phyloP scores from a whole-genome alignment of 2,113 vertebrate species.

The Pluvialis apricaria region DNA sequence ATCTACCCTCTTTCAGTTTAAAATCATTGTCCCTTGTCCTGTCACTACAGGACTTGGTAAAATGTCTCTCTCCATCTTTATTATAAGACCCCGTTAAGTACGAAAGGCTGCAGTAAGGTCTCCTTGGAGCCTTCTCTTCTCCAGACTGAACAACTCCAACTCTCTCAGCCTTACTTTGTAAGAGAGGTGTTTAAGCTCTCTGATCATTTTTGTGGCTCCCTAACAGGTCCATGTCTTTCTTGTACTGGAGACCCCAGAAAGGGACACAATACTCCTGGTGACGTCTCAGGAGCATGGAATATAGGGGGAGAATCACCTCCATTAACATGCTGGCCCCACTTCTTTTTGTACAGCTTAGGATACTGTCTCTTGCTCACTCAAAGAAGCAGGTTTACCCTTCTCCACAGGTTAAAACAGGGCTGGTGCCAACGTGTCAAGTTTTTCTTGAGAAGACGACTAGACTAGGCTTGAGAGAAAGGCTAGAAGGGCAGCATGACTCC shows the following conservation, averaged over 20 bases:
- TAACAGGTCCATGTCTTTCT: background rate
- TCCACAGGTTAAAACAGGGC: background rate
- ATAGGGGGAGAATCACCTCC: background rate
- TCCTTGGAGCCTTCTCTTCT: background rate
- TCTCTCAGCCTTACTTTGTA: background rate
- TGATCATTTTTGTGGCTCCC: too few species aligned
- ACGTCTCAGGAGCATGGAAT: background rate
- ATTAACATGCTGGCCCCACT: background rate
- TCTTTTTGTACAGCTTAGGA: background rate
- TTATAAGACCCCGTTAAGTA: background rate
- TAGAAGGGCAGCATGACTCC: background rate
- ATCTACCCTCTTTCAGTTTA: background rate
- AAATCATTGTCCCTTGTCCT: background rate
- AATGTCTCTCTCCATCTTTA: background rate
- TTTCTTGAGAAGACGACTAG: background rate
- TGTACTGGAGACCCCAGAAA: background rate
- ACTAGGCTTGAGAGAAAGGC: too few species aligned
- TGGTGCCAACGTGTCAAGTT: background rate
- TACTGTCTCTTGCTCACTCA: background rate
- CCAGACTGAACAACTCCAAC: background rate
- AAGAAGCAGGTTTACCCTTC: background rate
- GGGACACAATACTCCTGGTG: background rate
- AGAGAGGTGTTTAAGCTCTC: background rate
- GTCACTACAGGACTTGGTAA: background rate
- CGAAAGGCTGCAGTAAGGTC: background rate